These are phyloP conservation scores for Pseudorhombus dupliciocellatus DNA, from an alignment of 2,113 vertebrate genomes.

Conservation along the genomic window DNA sequence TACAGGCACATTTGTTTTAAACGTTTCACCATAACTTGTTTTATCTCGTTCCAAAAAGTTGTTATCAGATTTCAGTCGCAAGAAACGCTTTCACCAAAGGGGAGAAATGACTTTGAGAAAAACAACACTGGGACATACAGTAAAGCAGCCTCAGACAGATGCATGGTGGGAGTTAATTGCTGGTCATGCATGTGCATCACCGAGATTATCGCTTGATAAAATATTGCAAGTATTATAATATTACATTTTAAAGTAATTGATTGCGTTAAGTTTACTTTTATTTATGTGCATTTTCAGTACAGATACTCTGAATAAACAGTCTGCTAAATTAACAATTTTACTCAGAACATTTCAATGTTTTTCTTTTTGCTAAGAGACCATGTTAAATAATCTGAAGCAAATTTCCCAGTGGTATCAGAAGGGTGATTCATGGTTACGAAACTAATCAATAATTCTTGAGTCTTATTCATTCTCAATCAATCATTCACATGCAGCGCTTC, in stretches of 20 bases:
- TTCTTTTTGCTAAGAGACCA: not conserved
- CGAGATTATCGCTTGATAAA: not conserved
- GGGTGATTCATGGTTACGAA: slow-evolving; percentile 24
- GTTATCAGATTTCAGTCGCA: slow-evolving; percentile 30
- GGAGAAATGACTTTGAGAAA: slow-evolving; percentile 19
- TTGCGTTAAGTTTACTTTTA: not conserved
- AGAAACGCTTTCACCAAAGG: not conserved
- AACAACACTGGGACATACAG: not conserved
- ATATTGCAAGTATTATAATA: not conserved
- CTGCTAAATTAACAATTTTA: too few species aligned
- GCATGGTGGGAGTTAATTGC: not conserved
- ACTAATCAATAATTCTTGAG: slow-evolving; percentile 37
- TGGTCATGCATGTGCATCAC: not conserved
- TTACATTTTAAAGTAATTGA: not conserved
- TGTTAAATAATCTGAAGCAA: slow-evolving; percentile 17
- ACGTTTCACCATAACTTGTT: slow-evolving; percentile 23
- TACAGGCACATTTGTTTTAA: slow-evolving; percentile 19
- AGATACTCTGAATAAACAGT: too few species aligned
- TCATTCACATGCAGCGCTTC: slow-evolving; percentile 8
- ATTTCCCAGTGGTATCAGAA: slow-evolving; percentile 23
- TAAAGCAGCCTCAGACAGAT: not conserved
- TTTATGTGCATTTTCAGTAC: not conserved
- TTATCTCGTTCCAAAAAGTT: slow-evolving; percentile 26
- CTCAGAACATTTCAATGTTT: too few species aligned
- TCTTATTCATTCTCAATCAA: slow-evolving; percentile 2